These are phyloP conservation scores for Solenodon paradoxus DNA, from an alignment of 2,113 vertebrate species.

Conservation along the genomic window DNA sequence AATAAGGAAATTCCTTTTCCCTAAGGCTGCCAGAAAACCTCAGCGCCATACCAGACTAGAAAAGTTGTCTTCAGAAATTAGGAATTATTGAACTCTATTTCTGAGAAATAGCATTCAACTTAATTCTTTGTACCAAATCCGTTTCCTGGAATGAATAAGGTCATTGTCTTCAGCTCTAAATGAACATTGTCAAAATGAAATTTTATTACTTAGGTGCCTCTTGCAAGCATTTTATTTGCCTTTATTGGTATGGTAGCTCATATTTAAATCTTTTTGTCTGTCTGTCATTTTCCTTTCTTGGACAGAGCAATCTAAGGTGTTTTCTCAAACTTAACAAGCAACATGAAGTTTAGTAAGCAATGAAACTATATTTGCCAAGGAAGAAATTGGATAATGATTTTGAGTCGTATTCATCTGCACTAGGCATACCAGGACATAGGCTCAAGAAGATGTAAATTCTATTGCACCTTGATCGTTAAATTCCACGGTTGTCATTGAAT, in stretches of 20 bases:
- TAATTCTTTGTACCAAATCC: slow-evolving; percentile 12
- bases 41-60: not conserved
- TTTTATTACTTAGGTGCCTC: slow-evolving; percentile 1
- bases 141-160: slow-evolving; percentile 47
- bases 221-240: not conserved
- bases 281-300: slow-evolving; percentile 33
- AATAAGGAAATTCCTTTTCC: not conserved
- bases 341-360: slow-evolving; percentile 24
- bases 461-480: slow-evolving; percentile 34
- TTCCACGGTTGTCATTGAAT: not conserved
- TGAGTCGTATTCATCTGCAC: not conserved
- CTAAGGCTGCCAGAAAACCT: not conserved
- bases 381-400: not conserved
- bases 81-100: slow-evolving; percentile 27
- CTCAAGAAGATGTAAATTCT: not conserved
- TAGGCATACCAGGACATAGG: not conserved
- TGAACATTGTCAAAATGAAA: slow-evolving; percentile 47
- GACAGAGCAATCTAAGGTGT: not conserved
- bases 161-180: not conserved
- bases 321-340: not conserved
- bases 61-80: not conserved
- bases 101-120: slow-evolving; percentile 36
- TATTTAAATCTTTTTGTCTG: slow-evolving; percentile 42
- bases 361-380: slow-evolving; percentile 6
- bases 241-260: slow-evolving; percentile 25